Evolutionary conservation across 2,113 vertebrate species (phyloP).

Genomic region (Perccottus glenii): DNA sequence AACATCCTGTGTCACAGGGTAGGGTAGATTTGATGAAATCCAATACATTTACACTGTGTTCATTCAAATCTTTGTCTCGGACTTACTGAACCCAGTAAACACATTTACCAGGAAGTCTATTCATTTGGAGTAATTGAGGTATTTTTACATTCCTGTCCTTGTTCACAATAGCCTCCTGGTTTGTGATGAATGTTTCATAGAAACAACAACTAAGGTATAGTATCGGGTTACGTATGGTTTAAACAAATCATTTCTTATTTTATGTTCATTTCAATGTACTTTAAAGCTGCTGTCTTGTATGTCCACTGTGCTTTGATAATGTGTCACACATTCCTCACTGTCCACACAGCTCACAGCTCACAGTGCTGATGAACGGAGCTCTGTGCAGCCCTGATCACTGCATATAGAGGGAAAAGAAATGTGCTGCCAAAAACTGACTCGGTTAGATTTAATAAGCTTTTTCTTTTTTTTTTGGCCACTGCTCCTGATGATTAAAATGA

Average conservation of each 20-base stretch:
- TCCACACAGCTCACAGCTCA: slow-evolving; percentile 36
- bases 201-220: too few relatives aligned
- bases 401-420: slow-evolving; percentile 56
- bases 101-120: slow-evolving; percentile 44
- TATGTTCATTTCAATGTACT: not conserved
- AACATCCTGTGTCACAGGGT: too few relatives aligned
- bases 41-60: too few relatives aligned
- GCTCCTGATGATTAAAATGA: slow-evolving; percentile 55
- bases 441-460: slow-evolving; percentile 58
- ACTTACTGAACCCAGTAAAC: slow-evolving; percentile 19
- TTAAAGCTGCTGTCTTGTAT: not conserved
- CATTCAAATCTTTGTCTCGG: not conserved
- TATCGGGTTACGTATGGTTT: too few relatives aligned
- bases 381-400: slow-evolving; percentile 15
- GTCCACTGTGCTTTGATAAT: slow-evolving; percentile 9
- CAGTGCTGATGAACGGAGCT: slow-evolving; percentile 19
- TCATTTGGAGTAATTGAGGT: slow-evolving; percentile 31
- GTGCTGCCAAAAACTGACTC: slow-evolving; percentile 65
- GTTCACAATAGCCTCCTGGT: slow-evolving; percentile 33
- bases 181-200: slow-evolving; percentile 24
- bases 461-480: slow-evolving; percentile 10
- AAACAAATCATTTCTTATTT: not conserved
- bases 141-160: slow-evolving; percentile 38
- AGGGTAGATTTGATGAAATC: too few relatives aligned
- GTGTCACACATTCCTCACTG: slow-evolving; percentile 68